Evolutionary conservation across 2,113 vertebrate genomes (phyloP).

Genomic region (Pollimyrus isidori): DNA sequence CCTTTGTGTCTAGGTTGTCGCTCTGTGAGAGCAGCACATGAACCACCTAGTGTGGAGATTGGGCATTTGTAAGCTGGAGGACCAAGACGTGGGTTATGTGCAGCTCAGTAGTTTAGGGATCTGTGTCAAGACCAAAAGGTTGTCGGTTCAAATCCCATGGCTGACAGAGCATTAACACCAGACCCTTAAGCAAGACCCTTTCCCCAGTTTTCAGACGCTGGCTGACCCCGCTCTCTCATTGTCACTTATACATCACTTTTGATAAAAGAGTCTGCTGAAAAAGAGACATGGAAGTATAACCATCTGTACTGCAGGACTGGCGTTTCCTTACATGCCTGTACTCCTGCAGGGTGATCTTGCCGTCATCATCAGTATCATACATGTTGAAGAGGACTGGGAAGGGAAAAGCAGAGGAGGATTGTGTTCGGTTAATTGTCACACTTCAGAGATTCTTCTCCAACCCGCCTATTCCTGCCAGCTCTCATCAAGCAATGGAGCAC

Average conservation of each 20-base stretch:
- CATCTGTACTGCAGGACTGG: not conserved
- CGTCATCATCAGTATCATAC: constrained; percentile 87
- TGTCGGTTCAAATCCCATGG: not conserved
- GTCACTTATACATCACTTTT: not conserved
- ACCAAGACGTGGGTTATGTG: not conserved
- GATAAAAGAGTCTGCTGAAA: not conserved
- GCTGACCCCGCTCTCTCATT: not conserved
- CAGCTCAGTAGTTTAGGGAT: not conserved
- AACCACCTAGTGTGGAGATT: constrained; percentile 65
- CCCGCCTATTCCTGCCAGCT: not conserved
- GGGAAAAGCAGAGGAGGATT: not conserved
- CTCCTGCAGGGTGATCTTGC: constrained; percentile 82
- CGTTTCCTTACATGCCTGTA: constrained; percentile 73
- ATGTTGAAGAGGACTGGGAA: constrained; percentile 88
- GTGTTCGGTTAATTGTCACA: not conserved
- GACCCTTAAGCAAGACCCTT: not conserved
- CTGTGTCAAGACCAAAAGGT: rapidly evolving
- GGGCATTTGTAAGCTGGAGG: not conserved
- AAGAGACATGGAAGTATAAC: not conserved
- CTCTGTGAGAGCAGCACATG: constrained; percentile 81
- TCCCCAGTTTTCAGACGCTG: not conserved
- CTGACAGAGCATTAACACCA: not conserved
- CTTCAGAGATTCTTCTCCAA: not conserved
- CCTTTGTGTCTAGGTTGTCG: constrained; percentile 67
- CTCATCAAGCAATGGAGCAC: not conserved